Base-by-base conservation (phyloP, 2,797 vertebrate species). In the Remorina albescens region DNA sequence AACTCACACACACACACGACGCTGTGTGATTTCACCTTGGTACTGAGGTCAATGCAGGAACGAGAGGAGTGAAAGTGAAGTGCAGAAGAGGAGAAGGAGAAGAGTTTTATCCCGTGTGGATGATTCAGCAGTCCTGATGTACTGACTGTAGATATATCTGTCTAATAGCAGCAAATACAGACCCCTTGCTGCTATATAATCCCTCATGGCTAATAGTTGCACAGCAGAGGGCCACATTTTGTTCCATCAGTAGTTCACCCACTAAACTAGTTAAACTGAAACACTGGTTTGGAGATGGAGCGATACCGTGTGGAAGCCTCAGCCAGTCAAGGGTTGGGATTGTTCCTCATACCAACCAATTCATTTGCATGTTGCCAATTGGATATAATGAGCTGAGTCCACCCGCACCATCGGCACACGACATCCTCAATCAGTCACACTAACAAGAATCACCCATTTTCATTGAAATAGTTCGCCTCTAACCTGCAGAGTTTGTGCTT, bases 1-100 rank as follows among this genome's bases (percentile, higher is more conserved):
- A n/a, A 23, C 21, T 51, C 55, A 66, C 51, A 60, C 18, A 59
- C 21, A 80, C 74, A 88, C 69, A 78, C 57, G 57, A 36, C n/a
- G 18, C 79, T 75, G 80, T 77, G 83, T 63, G 74, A 87, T 81
- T 86, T 91, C 85, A 93, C 90, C 86, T 92, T 89, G 91, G 76
- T 47, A 69, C 63, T 1, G 72, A 87, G 85, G 87, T 83, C 74
- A 50, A 81, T 74, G 51, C 51, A 49, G 54, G n/a, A 61, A 66
- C 51, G 10, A 56, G 19, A 19, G 19, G 63, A 61, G 49, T 0
- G 56, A 61, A 67, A 67, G 47, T 13, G 42, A 37, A 50, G 46
- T 32, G 51, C 28, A 63, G 67, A 7, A 57, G 49, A 70, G 67
- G 73, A 64, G n/a, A n/a, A n/a, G n/a, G n/a, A n/a, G n/a, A n/a